Conservation (phyloP, 1,140 invertebrate genomes). For the Antheraea pernyi region DNA sequence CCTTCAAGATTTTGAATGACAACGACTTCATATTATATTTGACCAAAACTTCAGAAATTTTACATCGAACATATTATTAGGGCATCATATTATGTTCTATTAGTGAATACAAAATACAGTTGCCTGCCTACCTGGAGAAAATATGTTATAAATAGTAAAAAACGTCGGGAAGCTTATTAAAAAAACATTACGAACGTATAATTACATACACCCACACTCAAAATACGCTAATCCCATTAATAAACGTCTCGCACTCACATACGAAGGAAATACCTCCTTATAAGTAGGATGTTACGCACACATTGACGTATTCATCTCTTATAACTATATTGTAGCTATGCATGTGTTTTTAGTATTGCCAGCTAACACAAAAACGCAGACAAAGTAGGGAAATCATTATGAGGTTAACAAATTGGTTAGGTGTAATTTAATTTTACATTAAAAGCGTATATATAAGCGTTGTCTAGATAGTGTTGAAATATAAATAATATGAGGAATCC, state of each 20-base stretch:
- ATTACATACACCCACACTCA: slow-evolving; percentile 64
- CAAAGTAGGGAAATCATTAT: not conserved
- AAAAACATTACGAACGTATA: slow-evolving; percentile 66
- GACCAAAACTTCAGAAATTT: not conserved
- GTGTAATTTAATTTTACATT: too few species aligned
- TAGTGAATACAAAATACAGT: slow-evolving; percentile 20
- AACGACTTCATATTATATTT: not conserved
- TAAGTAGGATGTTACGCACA: slow-evolving; percentile 34
- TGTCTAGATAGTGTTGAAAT: too few species aligned
- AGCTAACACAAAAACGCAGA: not conserved
- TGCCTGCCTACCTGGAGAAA: slow-evolving; percentile 11
- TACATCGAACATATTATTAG: not conserved
- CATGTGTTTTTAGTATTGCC: slow-evolving; percentile 27
- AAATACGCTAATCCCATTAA: slow-evolving; percentile 65
- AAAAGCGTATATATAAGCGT: too few species aligned
- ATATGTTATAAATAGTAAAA: slow-evolving; percentile 23
- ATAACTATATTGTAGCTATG: slow-evolving; percentile 6
- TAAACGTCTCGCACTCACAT: slow-evolving; percentile 54
- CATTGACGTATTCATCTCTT: slow-evolving; percentile 14
- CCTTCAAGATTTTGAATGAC: not conserved
- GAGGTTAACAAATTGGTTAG: too few species aligned
- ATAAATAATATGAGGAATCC: too few species aligned
- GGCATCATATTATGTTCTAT: slow-evolving; percentile 9
- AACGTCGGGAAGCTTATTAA: slow-evolving; percentile 59
- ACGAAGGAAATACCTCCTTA: slow-evolving; percentile 19